A percentile compares a stretch with the other conserved stretches of the same genome.
Evolutionary conservation across 2,113 vertebrate species (phyloP).

Genomic region (Cottus gobio): DNA sequence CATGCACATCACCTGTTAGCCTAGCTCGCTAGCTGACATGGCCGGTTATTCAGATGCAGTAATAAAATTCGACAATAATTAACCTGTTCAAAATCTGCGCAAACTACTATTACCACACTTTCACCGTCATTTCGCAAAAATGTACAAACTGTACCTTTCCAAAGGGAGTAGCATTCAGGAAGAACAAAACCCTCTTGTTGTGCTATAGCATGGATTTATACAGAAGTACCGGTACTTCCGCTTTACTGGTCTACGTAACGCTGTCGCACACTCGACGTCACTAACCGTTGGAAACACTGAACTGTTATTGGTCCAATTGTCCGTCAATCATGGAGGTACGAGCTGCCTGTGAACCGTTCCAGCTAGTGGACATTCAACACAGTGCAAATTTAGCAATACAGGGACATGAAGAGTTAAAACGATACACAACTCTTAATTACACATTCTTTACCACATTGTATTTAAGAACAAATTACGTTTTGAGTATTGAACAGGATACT

Average conservation of each 20-base stretch:
- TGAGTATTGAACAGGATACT: background rate
- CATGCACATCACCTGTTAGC: slow-evolving; percentile 41
- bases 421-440: background rate
- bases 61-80: background rate
- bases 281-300: background rate
- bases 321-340: background rate
- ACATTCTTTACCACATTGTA: background rate
- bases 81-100: background rate
- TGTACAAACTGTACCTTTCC: slow-evolving; percentile 34
- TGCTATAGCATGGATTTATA: background rate
- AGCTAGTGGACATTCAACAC: background rate
- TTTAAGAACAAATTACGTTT: background rate
- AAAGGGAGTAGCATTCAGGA: slow-evolving; percentile 13
- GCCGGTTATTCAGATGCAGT: background rate
- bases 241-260: background rate
- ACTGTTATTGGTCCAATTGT: slow-evolving; percentile 40
- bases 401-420: background rate
- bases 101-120: background rate
- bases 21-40: slow-evolving; percentile 34
- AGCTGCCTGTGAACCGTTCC: too few species aligned
- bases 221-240: slow-evolving; percentile 48
- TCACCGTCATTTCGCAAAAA: fast-evolving
- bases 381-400: too few species aligned
- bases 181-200: slow-evolving; percentile 8
- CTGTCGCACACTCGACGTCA: background rate